Evolutionary conservation across 2,113 vertebrate genomes (phyloP).

Genomic region (Ancistrus triradiatus): DNA sequence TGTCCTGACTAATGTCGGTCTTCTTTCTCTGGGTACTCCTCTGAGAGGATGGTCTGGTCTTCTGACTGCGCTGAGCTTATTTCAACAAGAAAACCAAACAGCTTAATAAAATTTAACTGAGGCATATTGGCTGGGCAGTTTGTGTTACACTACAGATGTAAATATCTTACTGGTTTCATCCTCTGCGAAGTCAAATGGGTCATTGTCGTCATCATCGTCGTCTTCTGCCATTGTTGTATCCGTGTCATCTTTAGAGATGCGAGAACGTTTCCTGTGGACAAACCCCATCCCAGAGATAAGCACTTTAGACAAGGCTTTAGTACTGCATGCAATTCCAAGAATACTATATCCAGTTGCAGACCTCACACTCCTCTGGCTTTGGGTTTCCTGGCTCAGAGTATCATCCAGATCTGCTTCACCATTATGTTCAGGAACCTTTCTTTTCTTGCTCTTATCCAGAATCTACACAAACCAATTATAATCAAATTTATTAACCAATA

Average conservation of each 20-base stretch:
- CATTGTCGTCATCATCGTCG: slow-evolving; percentile 37
- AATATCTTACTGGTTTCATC: slow-evolving; percentile 40
- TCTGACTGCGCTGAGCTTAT: slow-evolving; percentile 47
- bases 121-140: too few relatives aligned
- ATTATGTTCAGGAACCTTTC: slow-evolving; percentile 44
- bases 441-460: slow-evolving; percentile 54
- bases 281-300: neutral
- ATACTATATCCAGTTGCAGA: neutral
- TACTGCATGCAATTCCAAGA: too few relatives aligned
- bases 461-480: slow-evolving; percentile 37
- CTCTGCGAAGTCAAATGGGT: slow-evolving; percentile 51
- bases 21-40: slow-evolving; percentile 43
- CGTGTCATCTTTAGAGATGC: slow-evolving; percentile 38
- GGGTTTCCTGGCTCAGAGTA: slow-evolving; percentile 36
- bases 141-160: neutral
- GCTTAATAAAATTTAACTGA: too few relatives aligned
- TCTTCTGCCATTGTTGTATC: slow-evolving; percentile 41
- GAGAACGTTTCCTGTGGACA: slow-evolving; percentile 41
- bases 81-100: neutral
- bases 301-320: too few relatives aligned
- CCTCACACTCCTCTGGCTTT: slow-evolving; percentile 50
- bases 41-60: slow-evolving; percentile 33
- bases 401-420: slow-evolving; percentile 26
- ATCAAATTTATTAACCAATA: too few relatives aligned
- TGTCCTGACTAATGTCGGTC: slow-evolving; percentile 39